Conservation (phyloP, 2,113 vertebrate species). For the Ptychochromis oligacanthus region DNA sequence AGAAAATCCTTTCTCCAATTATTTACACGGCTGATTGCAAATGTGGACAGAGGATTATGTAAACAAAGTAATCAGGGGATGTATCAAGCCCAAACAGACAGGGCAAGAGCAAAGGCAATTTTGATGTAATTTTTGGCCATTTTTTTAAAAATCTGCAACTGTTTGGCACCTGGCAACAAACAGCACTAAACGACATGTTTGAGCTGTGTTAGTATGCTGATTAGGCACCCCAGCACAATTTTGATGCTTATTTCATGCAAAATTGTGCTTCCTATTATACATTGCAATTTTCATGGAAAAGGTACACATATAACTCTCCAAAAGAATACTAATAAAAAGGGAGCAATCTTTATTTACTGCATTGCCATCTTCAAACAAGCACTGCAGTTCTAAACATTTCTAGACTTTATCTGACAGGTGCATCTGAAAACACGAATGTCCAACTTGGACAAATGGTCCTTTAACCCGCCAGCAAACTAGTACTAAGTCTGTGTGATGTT, state of each 20-base stretch:
- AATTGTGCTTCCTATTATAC: neutral
- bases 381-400: neutral
- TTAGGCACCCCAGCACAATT: neutral
- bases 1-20: neutral
- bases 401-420: neutral
- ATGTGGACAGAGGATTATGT: neutral
- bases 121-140: neutral
- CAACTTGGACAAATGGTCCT: neutral
- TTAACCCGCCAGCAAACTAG: neutral
- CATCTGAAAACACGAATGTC: neutral
- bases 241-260: neutral
- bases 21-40: constrained; percentile 16
- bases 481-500: neutral
- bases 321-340: neutral
- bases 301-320: neutral
- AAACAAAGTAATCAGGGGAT: neutral
- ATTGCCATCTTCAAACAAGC: no score
- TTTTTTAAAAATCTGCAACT: neutral
- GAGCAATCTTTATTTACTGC: no score
- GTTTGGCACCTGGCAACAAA: neutral
- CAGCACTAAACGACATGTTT: constrained; percentile 1
- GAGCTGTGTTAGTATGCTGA: neutral
- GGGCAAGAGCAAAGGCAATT: neutral
- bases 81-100: neutral
- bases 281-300: neutral